Evolutionary conservation across 2,113 vertebrate species (phyloP).

Genomic region (Ciconia boyciana): DNA sequence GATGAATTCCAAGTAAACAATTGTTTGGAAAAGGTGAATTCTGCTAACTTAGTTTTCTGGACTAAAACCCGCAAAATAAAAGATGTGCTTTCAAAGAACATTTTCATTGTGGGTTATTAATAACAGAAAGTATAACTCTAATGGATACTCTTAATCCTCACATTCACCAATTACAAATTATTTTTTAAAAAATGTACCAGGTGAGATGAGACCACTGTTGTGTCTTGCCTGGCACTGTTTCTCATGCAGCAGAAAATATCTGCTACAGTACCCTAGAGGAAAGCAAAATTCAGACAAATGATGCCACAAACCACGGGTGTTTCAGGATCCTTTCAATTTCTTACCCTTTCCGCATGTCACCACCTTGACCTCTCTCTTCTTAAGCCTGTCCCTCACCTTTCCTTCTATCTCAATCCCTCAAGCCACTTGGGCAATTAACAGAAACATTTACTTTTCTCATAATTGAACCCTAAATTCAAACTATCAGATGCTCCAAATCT

Average conservation of each 20-base stretch:
- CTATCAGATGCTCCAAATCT: neutral
- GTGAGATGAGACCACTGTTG: neutral
- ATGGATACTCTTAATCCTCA: neutral
- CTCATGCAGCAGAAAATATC: neutral
- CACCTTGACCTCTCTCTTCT: neutral
- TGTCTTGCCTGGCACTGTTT: neutral
- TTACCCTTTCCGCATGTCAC: neutral
- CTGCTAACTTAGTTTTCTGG: neutral
- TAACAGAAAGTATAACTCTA: neutral
- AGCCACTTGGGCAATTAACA: neutral
- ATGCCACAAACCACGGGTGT: neutral
- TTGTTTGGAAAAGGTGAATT: constrained; percentile 21
- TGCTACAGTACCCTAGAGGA: neutral
- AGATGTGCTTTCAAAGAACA: neutral
- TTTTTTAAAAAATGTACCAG: neutral
- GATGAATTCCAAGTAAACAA: neutral
- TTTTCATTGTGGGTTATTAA: neutral
- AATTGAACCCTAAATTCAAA: neutral
- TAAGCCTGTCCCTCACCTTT: neutral
- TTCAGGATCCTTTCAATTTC: neutral
- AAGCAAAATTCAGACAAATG: neutral
- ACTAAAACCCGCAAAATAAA: neutral
- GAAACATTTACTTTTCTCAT: neutral
- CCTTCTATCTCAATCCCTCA: neutral
- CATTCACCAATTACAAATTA: neutral